Conservation (phyloP, 2,113 vertebrate genomes). For the Emydocephalus ijimae region DNA sequence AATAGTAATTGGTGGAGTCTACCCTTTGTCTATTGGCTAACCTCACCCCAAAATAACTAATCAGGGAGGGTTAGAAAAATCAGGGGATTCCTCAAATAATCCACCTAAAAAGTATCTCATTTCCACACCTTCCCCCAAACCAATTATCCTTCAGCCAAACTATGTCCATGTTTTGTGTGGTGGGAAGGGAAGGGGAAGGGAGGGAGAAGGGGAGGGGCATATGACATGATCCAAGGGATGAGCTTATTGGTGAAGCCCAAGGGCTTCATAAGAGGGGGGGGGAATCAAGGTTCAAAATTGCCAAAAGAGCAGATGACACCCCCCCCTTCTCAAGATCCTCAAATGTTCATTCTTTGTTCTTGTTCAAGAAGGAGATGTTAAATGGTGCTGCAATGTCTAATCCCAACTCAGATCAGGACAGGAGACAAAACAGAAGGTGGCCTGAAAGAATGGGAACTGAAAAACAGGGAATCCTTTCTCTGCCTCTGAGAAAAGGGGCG, state of each 20-base stretch:
- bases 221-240: background rate
- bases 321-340: background rate
- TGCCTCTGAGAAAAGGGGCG: background rate
- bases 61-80: conserved; percentile 2
- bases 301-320: conserved; percentile 13
- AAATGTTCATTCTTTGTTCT: conserved; percentile 3
- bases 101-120: background rate
- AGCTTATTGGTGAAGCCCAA: background rate
- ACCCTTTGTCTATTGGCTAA: conserved; percentile 3
- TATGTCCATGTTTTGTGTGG: conserved; percentile 10
- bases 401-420: background rate
- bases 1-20: conserved; percentile 20
- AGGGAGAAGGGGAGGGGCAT: background rate
- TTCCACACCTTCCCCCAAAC: background rate
- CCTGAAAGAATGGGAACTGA: background rate
- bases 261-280: background rate
- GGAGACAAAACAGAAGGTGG: background rate
- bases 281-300: conserved; percentile 9
- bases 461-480: background rate
- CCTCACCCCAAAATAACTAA: background rate
- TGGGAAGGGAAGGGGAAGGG: background rate
- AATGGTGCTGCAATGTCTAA: background rate
- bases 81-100: conserved; percentile 10
- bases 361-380: background rate
- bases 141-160: conserved; percentile 22